These are phyloP conservation scores for Dendrocincla tyrannina DNA, from an alignment of 2,797 vertebrate species.

Conservation along the genomic window DNA sequence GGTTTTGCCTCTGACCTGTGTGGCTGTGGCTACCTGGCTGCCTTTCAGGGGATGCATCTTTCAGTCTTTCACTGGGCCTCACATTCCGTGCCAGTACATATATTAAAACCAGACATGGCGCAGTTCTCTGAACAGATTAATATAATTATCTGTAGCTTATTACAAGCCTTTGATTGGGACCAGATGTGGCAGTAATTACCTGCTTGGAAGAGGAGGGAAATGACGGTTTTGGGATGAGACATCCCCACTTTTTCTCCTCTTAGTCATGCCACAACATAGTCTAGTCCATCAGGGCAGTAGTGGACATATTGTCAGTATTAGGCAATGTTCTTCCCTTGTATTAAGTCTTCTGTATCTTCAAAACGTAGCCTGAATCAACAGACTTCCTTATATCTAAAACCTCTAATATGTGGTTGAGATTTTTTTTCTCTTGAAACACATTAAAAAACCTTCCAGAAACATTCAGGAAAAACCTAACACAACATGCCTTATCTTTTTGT, in stretches of 20 bases:
- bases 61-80: not conserved
- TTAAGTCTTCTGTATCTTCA: not conserved
- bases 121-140: not conserved
- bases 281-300: not conserved
- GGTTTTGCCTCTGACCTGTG: not conserved
- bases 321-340: not conserved
- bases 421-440: not conserved
- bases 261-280: fast-evolving
- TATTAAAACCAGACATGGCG: not conserved
- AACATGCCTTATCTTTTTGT: not conserved
- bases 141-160: not conserved
- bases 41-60: not conserved
- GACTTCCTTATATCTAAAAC: not conserved
- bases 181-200: not conserved
- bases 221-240: not conserved
- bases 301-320: not conserved
- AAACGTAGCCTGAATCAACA: not conserved
- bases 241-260: not conserved
- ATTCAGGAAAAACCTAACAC: not conserved
- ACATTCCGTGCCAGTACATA: not conserved
- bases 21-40: not conserved
- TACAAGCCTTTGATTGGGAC: not conserved
- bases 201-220: not conserved
- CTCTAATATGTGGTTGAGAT: not conserved
- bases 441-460: not conserved